phyloP scores from a whole-genome alignment of 1,140 invertebrate genomes.

The Drosophila auraria region DNA sequence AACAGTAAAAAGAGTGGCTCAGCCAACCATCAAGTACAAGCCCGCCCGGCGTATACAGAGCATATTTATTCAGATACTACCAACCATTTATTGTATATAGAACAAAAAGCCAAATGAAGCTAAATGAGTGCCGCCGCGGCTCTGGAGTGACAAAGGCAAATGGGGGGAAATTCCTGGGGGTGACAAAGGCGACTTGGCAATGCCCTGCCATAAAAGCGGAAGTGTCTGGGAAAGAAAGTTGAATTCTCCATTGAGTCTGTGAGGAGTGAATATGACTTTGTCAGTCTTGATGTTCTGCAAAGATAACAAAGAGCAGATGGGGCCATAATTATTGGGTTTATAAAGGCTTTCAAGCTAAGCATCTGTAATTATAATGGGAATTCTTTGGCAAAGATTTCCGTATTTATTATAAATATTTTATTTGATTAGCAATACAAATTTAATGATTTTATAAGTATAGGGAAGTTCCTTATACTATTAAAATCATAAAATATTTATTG shows the following conservation, averaged over 20 bases:
- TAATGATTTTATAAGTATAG: no score
- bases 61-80: conserved; percentile 43
- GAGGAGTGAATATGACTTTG: conserved; percentile 23
- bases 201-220: conserved; percentile 52
- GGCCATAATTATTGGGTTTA: neutral
- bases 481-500: neutral
- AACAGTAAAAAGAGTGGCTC: conserved; percentile 32
- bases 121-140: conserved; percentile 68
- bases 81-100: conserved; percentile 57
- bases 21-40: conserved; percentile 76
- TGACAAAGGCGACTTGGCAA: conserved; percentile 37
- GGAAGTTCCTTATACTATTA: neutral
- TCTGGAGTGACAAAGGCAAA: conserved; percentile 61
- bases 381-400: neutral
- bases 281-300: conserved; percentile 22
- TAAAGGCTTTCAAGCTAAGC: neutral
- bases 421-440: no score
- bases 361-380: neutral
- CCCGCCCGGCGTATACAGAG: conserved; percentile 38
- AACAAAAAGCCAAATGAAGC: conserved; percentile 77
- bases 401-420: neutral
- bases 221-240: conserved; percentile 41
- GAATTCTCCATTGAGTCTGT: conserved; percentile 7
- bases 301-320: conserved; percentile 18
- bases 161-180: conserved; percentile 14